These are phyloP conservation scores for Thamnophis elegans DNA, from an alignment of 2,797 vertebrate genomes.

Conservation along the genomic window DNA sequence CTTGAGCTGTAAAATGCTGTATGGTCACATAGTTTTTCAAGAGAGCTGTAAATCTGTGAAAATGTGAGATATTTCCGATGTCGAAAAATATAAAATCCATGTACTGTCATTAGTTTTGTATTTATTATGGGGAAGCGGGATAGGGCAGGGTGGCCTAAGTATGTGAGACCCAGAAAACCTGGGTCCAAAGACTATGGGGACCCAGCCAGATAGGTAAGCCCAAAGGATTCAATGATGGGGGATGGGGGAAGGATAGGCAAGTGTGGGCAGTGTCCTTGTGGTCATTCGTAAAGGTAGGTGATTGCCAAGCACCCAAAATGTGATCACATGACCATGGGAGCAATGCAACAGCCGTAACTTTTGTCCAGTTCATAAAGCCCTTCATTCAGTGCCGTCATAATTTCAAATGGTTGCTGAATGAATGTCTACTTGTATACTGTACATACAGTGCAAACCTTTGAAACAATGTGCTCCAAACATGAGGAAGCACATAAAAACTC, in stretches of 20 bases:
- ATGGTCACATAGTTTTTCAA: background rate
- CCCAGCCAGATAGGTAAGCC: background rate
- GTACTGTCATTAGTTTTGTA: background rate
- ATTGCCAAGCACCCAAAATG: background rate
- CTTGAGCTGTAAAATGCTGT: background rate
- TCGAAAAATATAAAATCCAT: background rate
- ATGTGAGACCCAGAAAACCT: background rate
- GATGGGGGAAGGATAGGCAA: background rate
- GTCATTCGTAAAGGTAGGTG: background rate
- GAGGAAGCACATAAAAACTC: background rate
- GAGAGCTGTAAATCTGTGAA: background rate
- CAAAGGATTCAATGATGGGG: background rate
- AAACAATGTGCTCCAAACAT: background rate
- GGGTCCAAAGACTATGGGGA: background rate
- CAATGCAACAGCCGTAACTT: background rate
- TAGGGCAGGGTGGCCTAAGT: background rate
- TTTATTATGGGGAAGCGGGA: background rate
- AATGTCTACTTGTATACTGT: background rate
- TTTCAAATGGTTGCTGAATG: background rate
- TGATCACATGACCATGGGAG: background rate
- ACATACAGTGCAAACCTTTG: background rate
- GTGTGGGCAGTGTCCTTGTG: background rate
- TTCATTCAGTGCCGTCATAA: background rate
- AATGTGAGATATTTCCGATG: background rate
- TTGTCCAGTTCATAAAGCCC: background rate